Conservation (phyloP, 1,140 invertebrate genomes). For the Leptinotarsa lineolata region DNA sequence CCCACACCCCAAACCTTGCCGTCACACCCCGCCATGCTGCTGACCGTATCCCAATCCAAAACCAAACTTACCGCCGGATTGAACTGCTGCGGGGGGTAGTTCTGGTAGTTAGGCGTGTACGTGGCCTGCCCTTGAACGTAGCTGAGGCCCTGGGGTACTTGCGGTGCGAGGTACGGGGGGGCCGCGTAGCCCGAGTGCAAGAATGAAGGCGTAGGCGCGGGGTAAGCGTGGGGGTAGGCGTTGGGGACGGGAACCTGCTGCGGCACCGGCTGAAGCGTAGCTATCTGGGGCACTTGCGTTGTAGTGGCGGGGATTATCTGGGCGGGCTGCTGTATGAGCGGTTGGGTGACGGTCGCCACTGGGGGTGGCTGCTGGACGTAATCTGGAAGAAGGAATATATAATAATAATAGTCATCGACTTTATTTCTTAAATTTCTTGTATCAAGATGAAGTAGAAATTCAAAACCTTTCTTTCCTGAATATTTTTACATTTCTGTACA, state of each 20-base stretch:
- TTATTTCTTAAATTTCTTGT: too few species aligned
- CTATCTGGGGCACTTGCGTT: slow-evolving; percentile 36
- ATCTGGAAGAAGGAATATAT: slow-evolving; percentile 41
- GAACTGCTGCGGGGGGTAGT: slow-evolving; percentile 50
- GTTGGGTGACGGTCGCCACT: slow-evolving; percentile 33
- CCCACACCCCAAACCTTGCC: not conserved
- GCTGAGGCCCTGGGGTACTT: slow-evolving; percentile 48
- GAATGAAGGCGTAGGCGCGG: slow-evolving; percentile 45
- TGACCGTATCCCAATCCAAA: too few species aligned
- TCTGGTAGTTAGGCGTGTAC: slow-evolving; percentile 46
- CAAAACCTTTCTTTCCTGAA: too few species aligned
- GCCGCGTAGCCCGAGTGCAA: slow-evolving; percentile 39
- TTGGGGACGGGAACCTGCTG: slow-evolving; percentile 41
- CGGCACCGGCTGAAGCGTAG: slow-evolving; percentile 31
- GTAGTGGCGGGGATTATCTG: slow-evolving; percentile 33
- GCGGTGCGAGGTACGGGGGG: slow-evolving; percentile 41
- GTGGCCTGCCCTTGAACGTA: slow-evolving; percentile 49
- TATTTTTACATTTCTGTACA: too few species aligned
- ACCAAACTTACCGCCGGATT: slow-evolving; percentile 49
- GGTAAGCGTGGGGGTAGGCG: slow-evolving; percentile 43
- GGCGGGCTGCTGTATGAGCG: slow-evolving; percentile 39
- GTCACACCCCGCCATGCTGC: too few species aligned
- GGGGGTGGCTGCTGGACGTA: slow-evolving; percentile 44
- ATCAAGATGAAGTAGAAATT: too few species aligned
- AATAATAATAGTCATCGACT: too few species aligned